These are phyloP conservation scores for Antedon mediterranea DNA, from an alignment of 53 echinoderm and acorn worm species.

Conservation along the genomic window DNA sequence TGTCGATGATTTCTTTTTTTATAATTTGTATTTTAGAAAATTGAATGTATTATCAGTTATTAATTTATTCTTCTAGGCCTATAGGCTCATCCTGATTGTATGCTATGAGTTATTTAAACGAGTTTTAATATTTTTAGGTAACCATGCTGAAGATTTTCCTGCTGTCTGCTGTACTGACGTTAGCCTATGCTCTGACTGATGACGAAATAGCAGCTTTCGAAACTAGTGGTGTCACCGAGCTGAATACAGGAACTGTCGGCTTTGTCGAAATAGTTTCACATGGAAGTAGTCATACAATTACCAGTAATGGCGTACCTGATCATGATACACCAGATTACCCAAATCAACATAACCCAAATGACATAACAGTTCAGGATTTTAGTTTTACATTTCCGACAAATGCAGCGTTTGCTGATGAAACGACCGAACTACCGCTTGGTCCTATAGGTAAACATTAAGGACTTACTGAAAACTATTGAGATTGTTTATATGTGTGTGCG, in stretches of 20 bases:
- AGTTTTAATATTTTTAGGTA: no score
- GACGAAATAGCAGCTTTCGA: neutral
- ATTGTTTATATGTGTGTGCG: no score
- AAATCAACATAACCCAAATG: neutral
- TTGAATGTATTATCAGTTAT: no score
- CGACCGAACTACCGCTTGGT: slow-evolving; percentile 27
- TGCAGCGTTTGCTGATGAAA: slow-evolving; percentile 20
- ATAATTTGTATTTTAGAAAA: no score
- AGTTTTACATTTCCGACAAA: slow-evolving; percentile 20
- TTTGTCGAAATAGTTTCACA: neutral
- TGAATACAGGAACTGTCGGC: neutral
- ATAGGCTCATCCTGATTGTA: no score
- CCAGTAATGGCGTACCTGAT: slow-evolving; percentile 48
- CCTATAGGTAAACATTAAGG: slow-evolving; percentile 17
- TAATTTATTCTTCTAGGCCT: no score
- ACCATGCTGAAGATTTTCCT: no score
- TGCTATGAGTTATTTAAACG: no score
- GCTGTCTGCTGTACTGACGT: no score
- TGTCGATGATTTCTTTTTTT: no score
- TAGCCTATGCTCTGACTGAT: neutral
- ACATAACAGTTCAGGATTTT: slow-evolving; percentile 18
- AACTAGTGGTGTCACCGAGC: neutral
- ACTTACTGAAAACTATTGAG: no score
- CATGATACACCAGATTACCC: slow-evolving; percentile 36
- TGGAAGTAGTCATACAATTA: neutral